Conservation (phyloP, 2,113 vertebrate species). For the Oreotrochilus melanogaster region DNA sequence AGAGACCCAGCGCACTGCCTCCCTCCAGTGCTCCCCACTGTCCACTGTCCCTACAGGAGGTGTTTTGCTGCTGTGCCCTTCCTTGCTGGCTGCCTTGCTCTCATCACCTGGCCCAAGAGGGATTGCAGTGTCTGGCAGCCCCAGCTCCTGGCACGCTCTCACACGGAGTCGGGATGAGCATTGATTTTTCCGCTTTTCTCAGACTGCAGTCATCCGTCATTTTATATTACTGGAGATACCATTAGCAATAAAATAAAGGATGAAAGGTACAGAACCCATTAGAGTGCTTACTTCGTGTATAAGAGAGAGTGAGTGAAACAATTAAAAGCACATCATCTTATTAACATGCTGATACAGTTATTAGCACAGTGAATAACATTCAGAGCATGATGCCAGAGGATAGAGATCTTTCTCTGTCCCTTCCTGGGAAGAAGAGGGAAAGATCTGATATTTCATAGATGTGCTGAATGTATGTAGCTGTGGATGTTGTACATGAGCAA, state of each 20-base stretch:
- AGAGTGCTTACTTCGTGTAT: constrained; percentile 71
- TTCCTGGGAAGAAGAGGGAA: neutral
- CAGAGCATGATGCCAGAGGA: constrained; percentile 44
- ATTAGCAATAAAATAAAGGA: constrained; percentile 81
- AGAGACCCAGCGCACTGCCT: neutral
- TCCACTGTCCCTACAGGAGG: fast-evolving
- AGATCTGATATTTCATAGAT: neutral
- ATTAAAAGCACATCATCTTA: constrained; percentile 79
- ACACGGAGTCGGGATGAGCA: constrained; percentile 67
- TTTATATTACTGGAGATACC: constrained; percentile 81
- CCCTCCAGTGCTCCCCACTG: neutral
- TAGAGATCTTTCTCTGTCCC: constrained; percentile 34
- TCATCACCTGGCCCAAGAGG: neutral
- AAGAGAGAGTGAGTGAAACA: constrained; percentile 70
- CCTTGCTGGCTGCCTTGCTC: neutral
- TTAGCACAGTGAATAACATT: constrained; percentile 72
- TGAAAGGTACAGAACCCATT: constrained; percentile 76
- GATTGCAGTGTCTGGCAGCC: constrained; percentile 55
- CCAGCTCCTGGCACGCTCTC: constrained; percentile 48
- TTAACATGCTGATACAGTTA: constrained; percentile 79
- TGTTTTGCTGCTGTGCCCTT: neutral
- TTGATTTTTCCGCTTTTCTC: constrained; percentile 80
- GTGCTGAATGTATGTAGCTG: neutral
- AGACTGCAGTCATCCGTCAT: constrained; percentile 77
- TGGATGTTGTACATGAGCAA: neutral